A percentile compares a stretch with the other conserved stretches of the same genome.
Evolutionary conservation across 2,797 vertebrate species (phyloP).

Genomic region (Vespertilio murinus): DNA sequence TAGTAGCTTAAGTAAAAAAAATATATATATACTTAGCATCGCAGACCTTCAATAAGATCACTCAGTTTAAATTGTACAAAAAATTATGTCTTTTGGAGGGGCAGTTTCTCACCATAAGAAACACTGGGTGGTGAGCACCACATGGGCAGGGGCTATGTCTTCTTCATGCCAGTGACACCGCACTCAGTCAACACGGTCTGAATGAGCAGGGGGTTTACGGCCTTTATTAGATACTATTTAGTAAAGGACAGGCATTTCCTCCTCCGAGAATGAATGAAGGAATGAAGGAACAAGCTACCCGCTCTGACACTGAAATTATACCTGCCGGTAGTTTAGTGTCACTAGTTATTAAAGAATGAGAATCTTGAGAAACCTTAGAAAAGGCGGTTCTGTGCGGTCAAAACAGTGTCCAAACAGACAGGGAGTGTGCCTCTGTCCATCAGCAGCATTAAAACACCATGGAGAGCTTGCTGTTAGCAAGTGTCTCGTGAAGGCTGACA

Average conservation of each 20-base stretch:
- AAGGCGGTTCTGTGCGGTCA: neutral
- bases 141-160: neutral
- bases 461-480: neutral
- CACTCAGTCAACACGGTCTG: neutral
- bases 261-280: neutral
- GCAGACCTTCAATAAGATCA: neutral
- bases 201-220: neutral
- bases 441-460: neutral
- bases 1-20: neutral
- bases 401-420: neutral
- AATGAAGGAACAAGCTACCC: neutral
- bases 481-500: neutral
- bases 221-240: neutral
- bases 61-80: neutral
- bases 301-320: neutral
- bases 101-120: neutral
- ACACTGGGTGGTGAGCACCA: fast-evolving
- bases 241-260: neutral
- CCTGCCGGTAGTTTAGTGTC: neutral
- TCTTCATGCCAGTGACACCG: neutral
- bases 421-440: neutral
- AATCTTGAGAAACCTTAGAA: neutral
- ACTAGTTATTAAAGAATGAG: neutral
- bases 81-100: neutral
- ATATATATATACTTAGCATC: neutral